Percentiles rank a stretch among this genome's conserved stretches.
These are phyloP conservation scores for Harmothoe impar DNA, from an alignment of 2,888 invertebrate species.

Conservation along the genomic window DNA sequence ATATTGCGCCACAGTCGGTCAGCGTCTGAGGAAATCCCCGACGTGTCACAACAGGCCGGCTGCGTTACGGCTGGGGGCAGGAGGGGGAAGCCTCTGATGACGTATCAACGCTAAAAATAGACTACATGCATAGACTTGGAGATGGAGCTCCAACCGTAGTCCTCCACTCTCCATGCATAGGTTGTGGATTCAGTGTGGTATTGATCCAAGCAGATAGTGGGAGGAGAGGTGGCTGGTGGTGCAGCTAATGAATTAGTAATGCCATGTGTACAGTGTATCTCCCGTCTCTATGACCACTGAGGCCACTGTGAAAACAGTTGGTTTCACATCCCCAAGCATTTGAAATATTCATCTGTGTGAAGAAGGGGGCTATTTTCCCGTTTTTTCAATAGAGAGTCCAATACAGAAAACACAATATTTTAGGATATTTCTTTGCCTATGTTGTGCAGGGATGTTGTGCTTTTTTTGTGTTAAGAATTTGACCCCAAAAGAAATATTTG, in stretches of 20 bases:
- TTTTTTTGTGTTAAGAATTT: no score
- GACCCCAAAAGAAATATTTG: no score
- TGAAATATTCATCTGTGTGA: no score
- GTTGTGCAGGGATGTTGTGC: no score
- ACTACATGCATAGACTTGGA: not conserved
- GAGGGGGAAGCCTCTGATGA: conserved; percentile 7
- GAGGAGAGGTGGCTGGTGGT: not conserved
- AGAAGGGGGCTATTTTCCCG: no score
- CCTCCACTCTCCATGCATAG: not conserved
- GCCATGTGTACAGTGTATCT: not conserved
- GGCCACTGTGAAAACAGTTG: no score
- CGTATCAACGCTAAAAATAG: not conserved
- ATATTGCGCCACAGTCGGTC: conserved; percentile 7
- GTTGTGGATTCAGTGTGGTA: not conserved
- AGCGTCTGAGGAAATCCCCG: conserved; percentile 16
- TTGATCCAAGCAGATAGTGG: not conserved
- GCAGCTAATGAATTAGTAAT: not conserved
- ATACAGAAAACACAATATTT: no score
- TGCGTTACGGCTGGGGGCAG: not conserved
- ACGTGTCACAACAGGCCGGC: conserved; percentile 16
- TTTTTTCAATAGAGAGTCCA: no score
- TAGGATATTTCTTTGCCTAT: no score
- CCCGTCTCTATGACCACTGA: not conserved
- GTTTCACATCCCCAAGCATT: no score
- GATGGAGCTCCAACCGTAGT: not conserved